Evolutionary conservation across 2,113 vertebrate genomes (phyloP).

Genomic region (Coptodon bakossiorum): DNA sequence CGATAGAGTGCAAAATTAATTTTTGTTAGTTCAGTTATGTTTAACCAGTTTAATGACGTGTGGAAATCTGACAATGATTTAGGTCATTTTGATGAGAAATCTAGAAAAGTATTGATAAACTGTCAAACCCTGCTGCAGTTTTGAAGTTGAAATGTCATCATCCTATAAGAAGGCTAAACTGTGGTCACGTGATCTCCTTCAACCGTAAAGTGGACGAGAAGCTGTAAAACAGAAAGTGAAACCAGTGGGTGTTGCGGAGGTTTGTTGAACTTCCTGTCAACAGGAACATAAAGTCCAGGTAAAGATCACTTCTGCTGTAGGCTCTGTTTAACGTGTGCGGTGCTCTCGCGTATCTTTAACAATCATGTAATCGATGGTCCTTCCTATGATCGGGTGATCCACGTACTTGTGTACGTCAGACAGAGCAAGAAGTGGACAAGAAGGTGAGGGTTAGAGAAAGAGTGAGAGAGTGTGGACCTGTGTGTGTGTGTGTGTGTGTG

Average conservation of each 20-base stretch:
- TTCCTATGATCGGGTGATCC: not conserved
- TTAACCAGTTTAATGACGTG: not conserved
- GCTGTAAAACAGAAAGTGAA: not conserved
- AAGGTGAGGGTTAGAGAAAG: not conserved
- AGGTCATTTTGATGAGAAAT: not conserved
- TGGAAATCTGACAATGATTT: not conserved
- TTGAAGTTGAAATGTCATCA: not conserved
- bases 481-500: too few species aligned
- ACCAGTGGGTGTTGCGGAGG: rapidly evolving
- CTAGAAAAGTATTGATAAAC: not conserved
- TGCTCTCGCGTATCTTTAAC: not conserved
- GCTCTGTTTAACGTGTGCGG: rapidly evolving
- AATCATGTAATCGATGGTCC: not conserved
- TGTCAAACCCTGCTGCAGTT: not conserved
- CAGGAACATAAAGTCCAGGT: not conserved
- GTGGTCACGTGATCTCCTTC: not conserved
- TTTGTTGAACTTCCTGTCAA: not conserved
- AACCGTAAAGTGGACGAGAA: not conserved
- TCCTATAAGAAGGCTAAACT: not conserved
- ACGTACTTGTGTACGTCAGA: not conserved
- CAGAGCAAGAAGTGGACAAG: not conserved
- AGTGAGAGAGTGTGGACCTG: rapidly evolving
- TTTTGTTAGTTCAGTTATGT: not conserved
- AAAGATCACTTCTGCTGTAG: not conserved
- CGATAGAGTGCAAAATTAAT: rapidly evolving